Base-by-base conservation (phyloP, 2,797 vertebrate species). In the Sebastes kiyomatsui region DNA sequence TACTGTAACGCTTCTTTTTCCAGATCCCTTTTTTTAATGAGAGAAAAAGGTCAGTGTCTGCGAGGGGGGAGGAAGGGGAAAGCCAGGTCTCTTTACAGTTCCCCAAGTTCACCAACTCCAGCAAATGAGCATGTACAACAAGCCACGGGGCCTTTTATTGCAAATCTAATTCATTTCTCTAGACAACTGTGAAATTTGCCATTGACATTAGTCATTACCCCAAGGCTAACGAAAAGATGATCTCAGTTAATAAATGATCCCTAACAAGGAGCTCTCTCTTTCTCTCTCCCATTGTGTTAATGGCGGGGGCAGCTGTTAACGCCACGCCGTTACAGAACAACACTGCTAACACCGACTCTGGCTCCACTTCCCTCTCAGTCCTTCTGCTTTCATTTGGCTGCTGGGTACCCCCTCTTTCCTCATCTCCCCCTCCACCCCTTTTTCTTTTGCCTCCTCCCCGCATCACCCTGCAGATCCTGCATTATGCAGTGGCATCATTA, bases 161-260 rank as follows among this genome's bases (percentile, higher is more conserved):
- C 97, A 97, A 97, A 97, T 98, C 96, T 97, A 97, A 98, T 98
- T 98, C 97, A 98, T 98, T 98, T 98, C 97, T 98, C 97, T 97
- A 97, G 97, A 98, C 97, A 98, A 98, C 97, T 98, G 97, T 98
- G 97, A 99, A 98, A 99, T 98, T 97, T 97, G 96, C 97, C 97
- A 97, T 97, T 98, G 97, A 99, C 97, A 98, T 99, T 98, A 98
- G 97, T 97, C 97, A 97, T 97, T 97, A 98, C 96, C 98, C 97
- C 95, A 94, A 97, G 97, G 97, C 97, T 94, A 96, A 97, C 96
- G 94, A 96, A 97, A 97, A 98, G 97, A 98, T 97, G 97, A 98
- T 98, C 97, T 97, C 96, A 96, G 96, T 97, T 98, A 98, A 97
- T 97, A 98, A 97, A 98, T 97, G 97, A 97, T 98, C 96, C 96